Base-by-base conservation (phyloP, 1,140 invertebrate species). In the Pachypeltis micranthus region DNA sequence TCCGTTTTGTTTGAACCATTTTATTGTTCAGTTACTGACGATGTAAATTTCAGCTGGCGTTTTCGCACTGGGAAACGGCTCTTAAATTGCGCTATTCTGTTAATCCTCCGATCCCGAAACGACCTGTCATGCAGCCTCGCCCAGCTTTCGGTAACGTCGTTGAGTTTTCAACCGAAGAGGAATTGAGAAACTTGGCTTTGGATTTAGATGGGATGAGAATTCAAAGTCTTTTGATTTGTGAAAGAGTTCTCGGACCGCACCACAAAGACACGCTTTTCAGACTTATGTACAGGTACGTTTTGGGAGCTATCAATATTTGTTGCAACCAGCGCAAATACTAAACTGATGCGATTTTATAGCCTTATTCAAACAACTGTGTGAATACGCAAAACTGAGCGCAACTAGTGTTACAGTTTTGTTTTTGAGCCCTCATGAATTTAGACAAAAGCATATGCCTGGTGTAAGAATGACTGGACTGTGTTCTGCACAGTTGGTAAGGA, bases 191-290 rank as follows among this genome's bases (percentile, higher is more conserved):
- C 44, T 79, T 89, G 23, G 78, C 83, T 27, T 77, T 81, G 0
- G 88, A 93, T 74, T 77, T 90, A 61, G 90, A 93, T 76, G 81
- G 81, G 1, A 83, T 93, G 75, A 79, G 88, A 63, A 86, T 86
- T 68, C 90, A 93, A 72, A 88, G 88, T 70, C 74, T 93, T 51
- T 73, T 93, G 12, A 88, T 93, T 63, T 86, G 85, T 66, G 87
- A 90, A 74, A 77, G 90, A 69, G 85, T 93, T 68, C 76, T 93
- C 27, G 90, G 90, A 2, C 76, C 82, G 3, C 74, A 81, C 67
- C 90, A 93, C 72, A 91, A 91, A 74, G 90, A 93, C 71, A 88
- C 86, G 62, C 80, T 93, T n/a, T 90, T 90, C 68, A 80, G 88
- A 31, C 66, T 83, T 1, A 83, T 84, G 80, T 83, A 80, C 70